Percentiles rank a stretch among this genome's conserved stretches.
Conservation (phyloP, 2,113 vertebrate species). For the Ceyx melanurus region DNA sequence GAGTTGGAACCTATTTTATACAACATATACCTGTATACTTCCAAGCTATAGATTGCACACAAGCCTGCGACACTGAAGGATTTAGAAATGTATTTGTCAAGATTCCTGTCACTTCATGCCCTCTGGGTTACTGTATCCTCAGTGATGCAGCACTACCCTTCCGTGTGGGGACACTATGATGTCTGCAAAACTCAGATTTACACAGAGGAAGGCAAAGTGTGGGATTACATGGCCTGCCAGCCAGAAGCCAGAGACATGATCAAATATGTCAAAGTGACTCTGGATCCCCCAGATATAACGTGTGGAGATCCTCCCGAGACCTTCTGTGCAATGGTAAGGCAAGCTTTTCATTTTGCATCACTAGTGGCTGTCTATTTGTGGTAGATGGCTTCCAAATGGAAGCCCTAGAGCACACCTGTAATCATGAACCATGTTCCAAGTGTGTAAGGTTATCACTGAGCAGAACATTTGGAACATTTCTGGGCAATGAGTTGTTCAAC, state of each 20-base stretch:
- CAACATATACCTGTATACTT: background rate
- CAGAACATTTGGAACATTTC: background rate
- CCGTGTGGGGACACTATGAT: constrained; percentile 96
- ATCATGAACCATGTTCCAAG: background rate
- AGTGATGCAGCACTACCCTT: constrained; percentile 91
- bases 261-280: constrained; percentile 90
- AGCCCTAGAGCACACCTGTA: background rate
- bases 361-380: background rate
- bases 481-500: background rate
- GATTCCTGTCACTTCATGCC: constrained; percentile 87
- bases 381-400: background rate
- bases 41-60: constrained; percentile 6
- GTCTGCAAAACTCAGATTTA: constrained; percentile 96
- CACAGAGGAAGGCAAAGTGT: constrained; percentile 93
- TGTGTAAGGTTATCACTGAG: background rate
- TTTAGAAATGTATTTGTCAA: constrained; percentile 90
- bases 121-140: constrained; percentile 89
- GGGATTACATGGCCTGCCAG: constrained; percentile 99
- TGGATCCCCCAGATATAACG: constrained; percentile 96
- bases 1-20: constrained; percentile 62
- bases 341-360: constrained; percentile 24
- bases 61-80: constrained; percentile 56
- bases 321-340: constrained; percentile 97
- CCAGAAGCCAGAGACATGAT: constrained; percentile 97
- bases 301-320: constrained; percentile 97